Conservation (phyloP, 64 coral and sea anemone genomes). For the Porites australiensis region DNA sequence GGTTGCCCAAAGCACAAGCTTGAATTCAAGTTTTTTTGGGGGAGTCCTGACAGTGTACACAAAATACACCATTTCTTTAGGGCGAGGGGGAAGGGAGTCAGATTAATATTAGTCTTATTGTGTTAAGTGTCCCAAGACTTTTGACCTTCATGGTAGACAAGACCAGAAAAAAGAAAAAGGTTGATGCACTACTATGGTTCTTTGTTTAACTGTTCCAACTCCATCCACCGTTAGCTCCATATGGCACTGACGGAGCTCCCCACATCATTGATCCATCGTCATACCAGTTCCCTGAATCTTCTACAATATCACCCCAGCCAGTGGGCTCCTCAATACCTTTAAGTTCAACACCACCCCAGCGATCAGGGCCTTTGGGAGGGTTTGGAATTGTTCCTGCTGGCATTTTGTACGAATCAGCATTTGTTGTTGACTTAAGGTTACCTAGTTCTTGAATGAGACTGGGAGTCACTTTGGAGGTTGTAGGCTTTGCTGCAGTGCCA, state of each 20-base stretch:
- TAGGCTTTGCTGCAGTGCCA: neutral
- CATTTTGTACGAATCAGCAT: conserved; percentile 62
- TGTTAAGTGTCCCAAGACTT: too few species aligned
- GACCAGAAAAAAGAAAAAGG: neutral
- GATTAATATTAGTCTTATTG: too few species aligned
- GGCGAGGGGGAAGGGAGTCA: too few species aligned
- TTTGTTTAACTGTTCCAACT: conserved; percentile 48
- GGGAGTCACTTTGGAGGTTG: conserved; percentile 64
- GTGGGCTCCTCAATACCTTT: conserved; percentile 38
- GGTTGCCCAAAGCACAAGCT: too few species aligned
- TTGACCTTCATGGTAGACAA: too few species aligned
- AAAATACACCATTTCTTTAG: too few species aligned
- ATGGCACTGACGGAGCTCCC: conserved; percentile 5
- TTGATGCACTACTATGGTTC: neutral
- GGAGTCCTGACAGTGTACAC: too few species aligned
- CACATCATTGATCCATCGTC: conserved; percentile 75
- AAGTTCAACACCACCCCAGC: conserved; percentile 81
- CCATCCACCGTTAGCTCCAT: conserved; percentile 40
- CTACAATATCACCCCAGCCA: conserved; percentile 73
- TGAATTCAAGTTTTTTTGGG: too few species aligned
- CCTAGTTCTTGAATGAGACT: conserved; percentile 77
- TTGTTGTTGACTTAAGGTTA: conserved; percentile 89
- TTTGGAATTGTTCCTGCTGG: conserved; percentile 73
- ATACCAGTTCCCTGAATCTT: conserved; percentile 64
- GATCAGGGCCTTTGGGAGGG: conserved; percentile 74